Evolutionary conservation across 2,888 invertebrate genomes (phyloP), one percentile per base, ranked within the genome.

Genomic region (Xanthia icteritia): DNA sequence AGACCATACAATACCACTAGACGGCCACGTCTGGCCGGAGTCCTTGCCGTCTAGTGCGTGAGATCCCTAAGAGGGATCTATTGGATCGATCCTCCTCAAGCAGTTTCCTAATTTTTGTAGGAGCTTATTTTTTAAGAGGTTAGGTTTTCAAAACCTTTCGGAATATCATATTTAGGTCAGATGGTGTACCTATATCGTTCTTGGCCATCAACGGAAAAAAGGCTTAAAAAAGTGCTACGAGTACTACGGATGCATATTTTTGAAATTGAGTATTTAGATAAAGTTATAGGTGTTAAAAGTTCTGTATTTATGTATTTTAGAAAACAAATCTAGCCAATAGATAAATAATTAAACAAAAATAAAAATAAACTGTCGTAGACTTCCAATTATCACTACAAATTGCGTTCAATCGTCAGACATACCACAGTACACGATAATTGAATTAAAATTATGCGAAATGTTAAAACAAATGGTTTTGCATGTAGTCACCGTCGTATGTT

Each of bases 371-470:
- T n/a, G 1, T 58, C 39, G 31, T 60, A 45, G 5, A 56, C n/a
- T 74, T 56, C 23, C 15, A 84, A 71, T 82, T 84, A 80, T 60
- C 81, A 75, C 70, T 45, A 61, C 20, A 54, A 65, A 79, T 54
- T 61, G 39, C 61, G 69, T 75, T 65, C 66, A 74, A 74, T 48
- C 56, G 39, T 17, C 71, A 69, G 68, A 67, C 73, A 71, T 63
- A 42, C 54, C 64, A 42, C 60, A 54, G 45, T 56, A 72, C 15
- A 74, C 56, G 84, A 61, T 88, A 84, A 86, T 82, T 82, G 71
- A 79, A 88, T 77, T 78, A 78, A 86, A 83, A 79, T 79, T 78
- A 88, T 73, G 78, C 84, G 48, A 86, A 86, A 79, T 66, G 56
- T 23, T 76, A 76, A 77, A 73, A 73, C 75, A 78, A 85, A 85